Evolutionary conservation across 2,113 vertebrate genomes (phyloP).

Genomic region (Lota lota): DNA sequence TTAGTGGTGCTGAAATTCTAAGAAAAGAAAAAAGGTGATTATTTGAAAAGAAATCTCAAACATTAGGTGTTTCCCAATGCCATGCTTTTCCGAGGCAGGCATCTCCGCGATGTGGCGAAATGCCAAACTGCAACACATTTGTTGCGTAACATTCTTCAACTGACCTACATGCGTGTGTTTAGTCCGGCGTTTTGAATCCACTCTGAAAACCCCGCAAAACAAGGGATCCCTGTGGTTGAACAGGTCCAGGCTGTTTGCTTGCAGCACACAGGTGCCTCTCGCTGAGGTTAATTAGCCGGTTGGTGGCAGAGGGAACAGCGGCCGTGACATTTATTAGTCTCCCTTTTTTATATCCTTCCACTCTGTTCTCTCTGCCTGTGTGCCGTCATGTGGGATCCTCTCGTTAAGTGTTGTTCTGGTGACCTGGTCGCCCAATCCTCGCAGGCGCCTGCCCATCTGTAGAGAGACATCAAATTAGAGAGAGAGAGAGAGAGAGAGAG

Average conservation of each 20-base stretch:
- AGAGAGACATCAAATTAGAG: conserved; percentile 50
- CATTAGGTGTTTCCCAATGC: no score
- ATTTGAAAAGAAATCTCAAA: no score
- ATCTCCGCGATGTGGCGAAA: no score
- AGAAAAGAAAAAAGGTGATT: no score
- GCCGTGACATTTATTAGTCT: conserved; percentile 42
- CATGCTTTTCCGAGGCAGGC: no score
- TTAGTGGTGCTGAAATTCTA: no score
- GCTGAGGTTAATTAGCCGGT: conserved; percentile 38
- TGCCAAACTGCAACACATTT: no score
- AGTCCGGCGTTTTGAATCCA: no score
- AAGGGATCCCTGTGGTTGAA: background rate
- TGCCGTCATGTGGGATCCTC: conserved; percentile 18
- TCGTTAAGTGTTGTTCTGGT: conserved; percentile 52
- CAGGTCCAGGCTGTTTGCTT: conserved; percentile 29
- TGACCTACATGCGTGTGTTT: no score
- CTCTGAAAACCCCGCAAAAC: background rate
- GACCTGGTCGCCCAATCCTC: conserved; percentile 45
- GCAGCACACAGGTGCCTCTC: conserved; percentile 12
- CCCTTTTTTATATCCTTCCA: conserved; percentile 3
- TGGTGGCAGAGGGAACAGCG: conserved; percentile 9
- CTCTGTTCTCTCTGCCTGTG: conserved; percentile 1
- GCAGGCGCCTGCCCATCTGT: conserved; percentile 24
- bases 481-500: conserved; percentile 35
- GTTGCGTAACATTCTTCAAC: no score